Base-by-base conservation (phyloP, 2,797 vertebrate genomes). In the Taenioides sp. region DNA sequence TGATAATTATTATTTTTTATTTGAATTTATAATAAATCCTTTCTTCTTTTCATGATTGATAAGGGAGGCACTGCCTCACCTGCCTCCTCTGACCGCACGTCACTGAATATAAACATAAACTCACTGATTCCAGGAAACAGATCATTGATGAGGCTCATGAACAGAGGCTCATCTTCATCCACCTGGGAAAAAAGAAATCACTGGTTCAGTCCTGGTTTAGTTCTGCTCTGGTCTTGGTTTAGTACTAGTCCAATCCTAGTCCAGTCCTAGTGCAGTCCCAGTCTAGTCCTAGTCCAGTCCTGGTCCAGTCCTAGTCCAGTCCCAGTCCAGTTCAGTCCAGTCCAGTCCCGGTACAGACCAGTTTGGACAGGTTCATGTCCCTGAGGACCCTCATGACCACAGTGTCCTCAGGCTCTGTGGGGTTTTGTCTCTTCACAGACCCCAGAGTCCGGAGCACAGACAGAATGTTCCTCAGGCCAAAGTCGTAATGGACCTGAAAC, bases 291-390 rank as follows among this genome's bases (percentile, higher is more conserved):
- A 7, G 20, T 54, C 7, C n/a, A 27, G 55, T 14, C 23, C 37
- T 1, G 9, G 37, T 40, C 10, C 10, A 58, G 47, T 4, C 47
- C 47, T 5, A 4, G 12, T 12, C 25, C 11, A 58, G 57, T 27
- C 57, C 12, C 4, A 12, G 16, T 17, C 4, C 2, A 7, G 12
- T 60, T 5, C 3, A 28, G 20, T 7, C 18, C 7, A 2, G 50
- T 54, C 20, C 18, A n/a, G 54, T 11, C n/a, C 54, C 0, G 22
- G n/a, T 34, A 73, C 69, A 17, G 59, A 96, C 95, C 93, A 96
- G 90, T 82, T 96, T 96, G 75, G 95, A 96, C 31, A 96, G 92
- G 88, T 96, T 96, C 95, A 96, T 96, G 89, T 96, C 95, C 61
- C 94, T 87, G 49, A 96, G 92, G 77, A 96, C 95, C 81, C 95